Conservation (phyloP, 2,888 invertebrate genomes). For the Caenorhabditis doughertyi region DNA sequence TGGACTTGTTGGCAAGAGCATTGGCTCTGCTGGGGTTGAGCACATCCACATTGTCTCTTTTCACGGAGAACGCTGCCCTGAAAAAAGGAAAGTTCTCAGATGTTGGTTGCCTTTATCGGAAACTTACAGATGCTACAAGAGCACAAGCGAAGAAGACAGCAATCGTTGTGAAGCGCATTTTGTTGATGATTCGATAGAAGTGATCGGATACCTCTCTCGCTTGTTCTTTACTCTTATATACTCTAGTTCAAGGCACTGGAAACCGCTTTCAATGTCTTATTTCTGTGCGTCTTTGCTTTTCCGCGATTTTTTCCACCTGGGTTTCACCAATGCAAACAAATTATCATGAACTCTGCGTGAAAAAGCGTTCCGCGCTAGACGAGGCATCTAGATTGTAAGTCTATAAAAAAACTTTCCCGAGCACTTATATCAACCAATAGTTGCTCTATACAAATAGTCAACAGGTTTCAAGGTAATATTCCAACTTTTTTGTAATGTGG, state of each 20-base stretch:
- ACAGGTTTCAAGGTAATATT: not conserved
- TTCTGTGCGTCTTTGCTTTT: too few species aligned
- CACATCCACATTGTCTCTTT: slow-evolving; percentile 29
- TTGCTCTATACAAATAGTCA: slow-evolving; percentile 1
- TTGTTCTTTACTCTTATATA: not conserved
- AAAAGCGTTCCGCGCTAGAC: slow-evolving; percentile 43
- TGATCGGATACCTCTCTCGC: slow-evolving; percentile 19
- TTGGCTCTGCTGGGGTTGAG: slow-evolving; percentile 28
- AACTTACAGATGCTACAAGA: slow-evolving; percentile 52
- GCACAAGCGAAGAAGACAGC: slow-evolving; percentile 52
- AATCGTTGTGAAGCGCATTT: slow-evolving; percentile 50
- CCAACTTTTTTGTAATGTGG: slow-evolving; percentile 7
- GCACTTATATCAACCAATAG: slow-evolving; percentile 23
- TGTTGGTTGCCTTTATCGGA: not conserved
- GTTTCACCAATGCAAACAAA: slow-evolving; percentile 37
- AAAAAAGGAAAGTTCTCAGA: not conserved
- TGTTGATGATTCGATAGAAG: slow-evolving; percentile 15
- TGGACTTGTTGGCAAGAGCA: slow-evolving; percentile 65
- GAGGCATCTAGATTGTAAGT: slow-evolving; percentile 16
- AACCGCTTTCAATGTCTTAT: not conserved
- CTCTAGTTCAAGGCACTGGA: too few species aligned
- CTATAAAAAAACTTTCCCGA: slow-evolving; percentile 1
- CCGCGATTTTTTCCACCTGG: slow-evolving; percentile 8
- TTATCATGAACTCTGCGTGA: slow-evolving; percentile 44
- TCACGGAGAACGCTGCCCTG: slow-evolving; percentile 47